These are phyloP conservation scores for Rhinolophus ferrumequinum DNA, from an alignment of 2,113 vertebrate genomes.

Conservation along the genomic window DNA sequence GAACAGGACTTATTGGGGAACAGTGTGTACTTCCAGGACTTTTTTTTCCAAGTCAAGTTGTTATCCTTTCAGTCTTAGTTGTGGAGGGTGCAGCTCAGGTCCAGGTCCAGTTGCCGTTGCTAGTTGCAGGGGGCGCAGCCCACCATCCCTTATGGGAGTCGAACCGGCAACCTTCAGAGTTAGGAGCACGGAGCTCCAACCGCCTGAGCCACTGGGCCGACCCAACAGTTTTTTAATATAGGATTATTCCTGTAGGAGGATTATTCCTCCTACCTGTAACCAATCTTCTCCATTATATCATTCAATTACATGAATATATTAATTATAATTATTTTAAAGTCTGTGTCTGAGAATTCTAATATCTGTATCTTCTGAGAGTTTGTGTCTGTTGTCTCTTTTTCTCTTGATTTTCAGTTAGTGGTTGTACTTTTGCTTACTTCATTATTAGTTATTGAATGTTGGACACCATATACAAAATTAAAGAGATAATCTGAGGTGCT, in stretches of 20 bases:
- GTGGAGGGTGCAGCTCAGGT: too few relatives aligned
- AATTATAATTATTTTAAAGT: slow-evolving; percentile 1
- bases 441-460: slow-evolving; percentile 5
- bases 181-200: too few relatives aligned
- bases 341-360: neutral
- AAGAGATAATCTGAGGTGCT: slow-evolving; percentile 11
- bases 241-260: too few relatives aligned
- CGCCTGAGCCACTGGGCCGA: too few relatives aligned
- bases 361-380: neutral
- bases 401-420: neutral
- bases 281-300: neutral
- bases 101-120: too few relatives aligned
- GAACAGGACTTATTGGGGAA: too few relatives aligned
- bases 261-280: neutral
- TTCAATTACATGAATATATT: slow-evolving; percentile 16
- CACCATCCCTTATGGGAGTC: too few relatives aligned
- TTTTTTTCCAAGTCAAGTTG: too few relatives aligned
- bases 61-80: too few relatives aligned
- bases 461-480: neutral
- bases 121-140: too few relatives aligned
- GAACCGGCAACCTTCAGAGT: too few relatives aligned
- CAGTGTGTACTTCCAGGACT: too few relatives aligned
- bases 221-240: neutral
- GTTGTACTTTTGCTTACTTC: neutral
- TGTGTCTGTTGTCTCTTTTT: neutral